These are phyloP conservation scores for Amia ocellicauda DNA, from an alignment of 2,113 vertebrate species.

Conservation along the genomic window DNA sequence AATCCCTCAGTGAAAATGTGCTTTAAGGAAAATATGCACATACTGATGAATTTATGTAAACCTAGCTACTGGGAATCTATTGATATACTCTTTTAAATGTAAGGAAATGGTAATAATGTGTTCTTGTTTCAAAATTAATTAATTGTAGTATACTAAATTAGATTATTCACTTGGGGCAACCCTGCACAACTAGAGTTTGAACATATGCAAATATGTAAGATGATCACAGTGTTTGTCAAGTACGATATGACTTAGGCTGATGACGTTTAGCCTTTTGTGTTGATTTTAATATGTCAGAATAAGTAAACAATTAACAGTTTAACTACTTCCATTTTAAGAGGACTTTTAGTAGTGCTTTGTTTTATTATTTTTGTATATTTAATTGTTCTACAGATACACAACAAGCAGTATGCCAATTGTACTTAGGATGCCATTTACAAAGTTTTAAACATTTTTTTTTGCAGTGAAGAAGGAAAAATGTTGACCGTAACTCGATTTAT, in stretches of 20 bases:
- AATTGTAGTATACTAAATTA: constrained; percentile 26
- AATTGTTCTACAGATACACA: too few species aligned
- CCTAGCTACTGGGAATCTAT: constrained; percentile 31
- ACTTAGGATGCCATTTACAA: too few species aligned
- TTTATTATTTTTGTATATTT: too few species aligned
- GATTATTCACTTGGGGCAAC: constrained; percentile 34
- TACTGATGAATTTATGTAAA: constrained; percentile 33
- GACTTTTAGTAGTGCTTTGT: too few species aligned
- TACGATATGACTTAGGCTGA: constrained; percentile 11
- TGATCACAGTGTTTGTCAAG: constrained; percentile 6
- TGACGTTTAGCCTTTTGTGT: not conserved
- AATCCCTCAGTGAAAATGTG: constrained; percentile 29
- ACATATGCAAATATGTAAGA: constrained; percentile 56
- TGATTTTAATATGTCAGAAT: not conserved
- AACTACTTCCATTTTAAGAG: too few species aligned
- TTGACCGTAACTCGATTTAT: too few species aligned
- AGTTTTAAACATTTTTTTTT: too few species aligned
- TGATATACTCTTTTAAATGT: constrained; percentile 39
- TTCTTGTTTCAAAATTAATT: constrained; percentile 43
- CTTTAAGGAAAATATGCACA: constrained; percentile 37
- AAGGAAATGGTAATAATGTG: constrained; percentile 11
- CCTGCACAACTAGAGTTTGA: constrained; percentile 32
- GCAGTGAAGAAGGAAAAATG: too few species aligned
- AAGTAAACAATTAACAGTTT: too few species aligned
- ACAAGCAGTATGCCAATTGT: too few species aligned